A percentile compares a stretch with the other conserved stretches of the same genome.
Evolutionary conservation across 1,140 invertebrate genomes (phyloP).

Genomic region (Pseudomyrmex pallidus): DNA sequence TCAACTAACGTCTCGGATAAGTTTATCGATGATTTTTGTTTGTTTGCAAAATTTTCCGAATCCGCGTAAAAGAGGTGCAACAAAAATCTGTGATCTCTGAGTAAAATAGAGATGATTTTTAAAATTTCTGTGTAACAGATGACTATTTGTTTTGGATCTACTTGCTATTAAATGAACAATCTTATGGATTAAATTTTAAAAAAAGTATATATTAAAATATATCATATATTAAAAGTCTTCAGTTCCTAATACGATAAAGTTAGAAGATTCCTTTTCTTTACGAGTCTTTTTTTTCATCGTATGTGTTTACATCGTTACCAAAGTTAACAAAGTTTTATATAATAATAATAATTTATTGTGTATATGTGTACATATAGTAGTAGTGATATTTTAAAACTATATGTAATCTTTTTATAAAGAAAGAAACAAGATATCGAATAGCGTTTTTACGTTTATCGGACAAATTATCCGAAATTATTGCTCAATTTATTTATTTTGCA

Average conservation of each 20-base stretch:
- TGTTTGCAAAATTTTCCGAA: background rate
- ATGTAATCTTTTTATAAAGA: background rate
- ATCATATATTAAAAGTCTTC: background rate
- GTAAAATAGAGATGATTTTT: no score
- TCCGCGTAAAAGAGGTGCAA: background rate
- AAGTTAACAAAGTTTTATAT: constrained; percentile 20
- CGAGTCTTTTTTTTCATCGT: background rate
- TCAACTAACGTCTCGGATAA: constrained; percentile 41
- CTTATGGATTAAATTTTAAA: no score
- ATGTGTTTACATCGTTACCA: background rate
- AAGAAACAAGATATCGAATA: background rate
- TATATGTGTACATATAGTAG: background rate
- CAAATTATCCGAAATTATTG: background rate
- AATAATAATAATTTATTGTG: constrained; percentile 11
- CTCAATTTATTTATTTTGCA: constrained; percentile 22
- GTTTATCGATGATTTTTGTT: constrained; percentile 44
- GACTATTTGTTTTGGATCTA: no score
- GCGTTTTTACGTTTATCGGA: background rate
- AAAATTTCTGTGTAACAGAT: no score
- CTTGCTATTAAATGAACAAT: no score
- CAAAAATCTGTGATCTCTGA: no score
- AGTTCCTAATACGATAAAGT: background rate
- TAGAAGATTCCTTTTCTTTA: constrained; percentile 19
- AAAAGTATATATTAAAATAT: no score
- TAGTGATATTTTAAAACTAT: background rate